phyloP scores from a whole-genome alignment of 2,888 invertebrate species.

The Rutpela maculata region DNA sequence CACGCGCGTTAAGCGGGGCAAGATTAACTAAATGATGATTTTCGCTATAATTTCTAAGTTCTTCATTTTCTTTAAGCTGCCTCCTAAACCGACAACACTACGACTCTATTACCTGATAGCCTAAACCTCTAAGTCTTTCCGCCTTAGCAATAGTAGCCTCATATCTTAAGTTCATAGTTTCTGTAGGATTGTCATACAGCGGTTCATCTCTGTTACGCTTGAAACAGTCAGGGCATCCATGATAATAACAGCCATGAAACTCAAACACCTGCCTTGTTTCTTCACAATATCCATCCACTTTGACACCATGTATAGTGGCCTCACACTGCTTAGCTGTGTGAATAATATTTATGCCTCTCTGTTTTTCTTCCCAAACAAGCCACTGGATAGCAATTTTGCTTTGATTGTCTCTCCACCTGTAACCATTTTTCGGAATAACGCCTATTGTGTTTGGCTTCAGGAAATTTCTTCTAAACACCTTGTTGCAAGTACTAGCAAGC shows the following conservation, averaged over 20 bases:
- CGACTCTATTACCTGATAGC: not conserved
- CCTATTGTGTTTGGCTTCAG: conserved; percentile 4
- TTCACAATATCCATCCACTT: conserved; percentile 48
- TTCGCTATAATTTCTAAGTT: not conserved
- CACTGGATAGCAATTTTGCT: not conserved
- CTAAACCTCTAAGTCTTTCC: not conserved
- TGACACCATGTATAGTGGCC: not conserved
- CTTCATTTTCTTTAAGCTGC: not conserved
- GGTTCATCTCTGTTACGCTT: not conserved
- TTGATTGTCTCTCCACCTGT: not conserved
- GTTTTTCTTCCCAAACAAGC: not conserved
- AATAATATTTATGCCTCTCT: not conserved
- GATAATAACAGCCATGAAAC: conserved; percentile 52
- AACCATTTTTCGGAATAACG: not conserved
- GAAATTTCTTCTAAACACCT: conserved; percentile 18
- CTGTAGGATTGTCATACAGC: not conserved
- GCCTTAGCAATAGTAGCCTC: conserved; percentile 30
- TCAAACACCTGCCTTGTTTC: conserved; percentile 51
- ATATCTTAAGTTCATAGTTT: not conserved
- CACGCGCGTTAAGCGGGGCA: conserved; percentile 49
- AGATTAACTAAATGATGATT: conserved; percentile 31
- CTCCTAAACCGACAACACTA: conserved; percentile 4
- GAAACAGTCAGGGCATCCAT: conserved; percentile 40
- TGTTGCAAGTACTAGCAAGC: conserved; percentile 18
- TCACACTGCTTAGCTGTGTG: not conserved